Evolutionary conservation across 2,888 invertebrate species (phyloP).

Genomic region (Diloba caeruleocephala): DNA sequence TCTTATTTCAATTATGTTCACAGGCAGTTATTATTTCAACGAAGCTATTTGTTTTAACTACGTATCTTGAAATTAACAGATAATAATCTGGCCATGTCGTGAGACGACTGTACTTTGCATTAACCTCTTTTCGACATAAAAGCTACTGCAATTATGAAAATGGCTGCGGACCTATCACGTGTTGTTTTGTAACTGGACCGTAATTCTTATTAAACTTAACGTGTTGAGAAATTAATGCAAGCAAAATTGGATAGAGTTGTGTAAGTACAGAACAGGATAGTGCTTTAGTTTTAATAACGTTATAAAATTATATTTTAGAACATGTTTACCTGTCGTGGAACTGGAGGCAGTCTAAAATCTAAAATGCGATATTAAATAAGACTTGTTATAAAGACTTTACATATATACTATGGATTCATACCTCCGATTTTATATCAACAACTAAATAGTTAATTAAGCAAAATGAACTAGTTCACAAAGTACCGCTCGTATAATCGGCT

Average conservation of each 20-base stretch:
- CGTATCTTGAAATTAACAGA: constrained; percentile 54
- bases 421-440: too few species aligned
- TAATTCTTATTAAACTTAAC: constrained; percentile 31
- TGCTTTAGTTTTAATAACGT: background rate
- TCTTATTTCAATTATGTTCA: constrained; percentile 84
- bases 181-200: constrained; percentile 37
- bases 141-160: constrained; percentile 51
- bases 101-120: constrained; percentile 46
- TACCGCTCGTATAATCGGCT: too few species aligned
- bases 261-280: constrained; percentile 1
- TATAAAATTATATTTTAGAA: background rate
- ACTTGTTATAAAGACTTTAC: too few species aligned
- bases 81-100: constrained; percentile 50
- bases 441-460: too few species aligned
- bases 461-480: too few species aligned
- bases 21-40: constrained; percentile 76
- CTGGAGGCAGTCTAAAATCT: too few species aligned
- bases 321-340: background rate
- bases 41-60: constrained; percentile 73
- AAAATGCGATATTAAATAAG: too few species aligned
- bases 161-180: constrained; percentile 48
- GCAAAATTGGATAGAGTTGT: constrained; percentile 15
- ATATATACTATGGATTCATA: too few species aligned
- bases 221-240: constrained; percentile 28
- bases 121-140: constrained; percentile 51